Evolutionary conservation across 2,797 vertebrate genomes (phyloP), one percentile per base, ranked within the genome.

Genomic region (Adrianichthys oophorus): DNA sequence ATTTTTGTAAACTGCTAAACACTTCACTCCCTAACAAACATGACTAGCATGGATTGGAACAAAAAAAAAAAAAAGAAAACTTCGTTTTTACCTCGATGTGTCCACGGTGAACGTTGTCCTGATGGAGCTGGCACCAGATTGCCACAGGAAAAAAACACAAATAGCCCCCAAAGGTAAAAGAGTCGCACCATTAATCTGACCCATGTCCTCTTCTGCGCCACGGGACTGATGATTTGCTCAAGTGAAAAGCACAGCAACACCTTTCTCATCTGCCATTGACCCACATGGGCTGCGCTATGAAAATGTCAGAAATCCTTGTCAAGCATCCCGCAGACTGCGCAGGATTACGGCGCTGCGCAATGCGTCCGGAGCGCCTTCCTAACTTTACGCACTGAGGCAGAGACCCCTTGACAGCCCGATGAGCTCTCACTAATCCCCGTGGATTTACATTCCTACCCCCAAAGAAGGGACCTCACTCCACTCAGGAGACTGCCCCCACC

Each of bases 361-460:
- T 64, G 83, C 67, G 80, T 83, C 68, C 69, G n/a, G 48, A 64
- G 59, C 63, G 44, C 45, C 48, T 55, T 68, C 75, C 67, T 50
- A 72, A 76, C 56, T 83, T 81, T 85, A 87, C 83, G 85, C 86
- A 85, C 68, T 73, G 78, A 83, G 72, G 71, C 79, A 70, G 67
- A 83, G 82, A 86, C 72, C 85, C 74, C 83, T 76, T 68, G 63
- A 67, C 77, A 79, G 64, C 82, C 65, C 74, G 56, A 54, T 59
- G 76, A 74, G 78, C 49, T 60, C 66, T 29, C 78, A 56, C 82
- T 88, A 82, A 86, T 87, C 80, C 82, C 78, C 19, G 52, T 69
- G 85, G 84, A 83, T 85, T 85, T 87, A 83, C 81, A 90, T 85
- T 87, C 87, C 85, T 82, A 77, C 75, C 74, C 80, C 78, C 59